Percentiles rank a stretch among this genome's conserved stretches.
These are phyloP conservation scores for Lasioglossum albipes DNA, from an alignment of 1,140 invertebrate genomes.

Conservation along the genomic window DNA sequence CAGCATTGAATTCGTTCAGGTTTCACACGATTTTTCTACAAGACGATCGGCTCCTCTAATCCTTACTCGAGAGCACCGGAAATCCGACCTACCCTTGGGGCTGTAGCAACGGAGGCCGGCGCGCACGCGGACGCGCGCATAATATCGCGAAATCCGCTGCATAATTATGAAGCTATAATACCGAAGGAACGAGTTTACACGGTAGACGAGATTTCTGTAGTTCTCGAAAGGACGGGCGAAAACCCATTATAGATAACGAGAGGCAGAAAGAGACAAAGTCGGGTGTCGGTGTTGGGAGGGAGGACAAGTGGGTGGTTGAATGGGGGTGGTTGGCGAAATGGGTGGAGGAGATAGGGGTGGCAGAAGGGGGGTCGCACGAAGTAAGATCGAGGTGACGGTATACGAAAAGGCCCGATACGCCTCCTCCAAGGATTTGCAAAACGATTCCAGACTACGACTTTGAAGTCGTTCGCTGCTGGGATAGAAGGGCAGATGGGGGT, in stretches of 20 bases:
- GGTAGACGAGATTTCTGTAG: slow-evolving; percentile 59
- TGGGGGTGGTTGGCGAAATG: too few relatives aligned
- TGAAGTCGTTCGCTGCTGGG: slow-evolving; percentile 57
- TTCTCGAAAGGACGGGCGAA: slow-evolving; percentile 58
- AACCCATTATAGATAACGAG: slow-evolving; percentile 67
- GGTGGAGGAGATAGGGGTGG: too few relatives aligned
- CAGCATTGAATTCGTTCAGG: too few relatives aligned
- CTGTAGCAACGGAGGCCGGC: too few relatives aligned
- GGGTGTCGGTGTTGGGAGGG: not conserved
- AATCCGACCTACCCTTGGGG: not conserved
- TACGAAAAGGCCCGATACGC: slow-evolving; percentile 60
- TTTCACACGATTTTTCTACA: too few relatives aligned
- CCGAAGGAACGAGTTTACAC: slow-evolving; percentile 50
- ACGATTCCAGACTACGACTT: slow-evolving; percentile 67
- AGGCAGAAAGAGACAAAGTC: slow-evolving; percentile 59
- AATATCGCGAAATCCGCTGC: slow-evolving; percentile 29
- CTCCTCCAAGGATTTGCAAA: slow-evolving; percentile 64
- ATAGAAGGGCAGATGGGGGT: slow-evolving; percentile 2
- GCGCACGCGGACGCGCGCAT: not conserved
- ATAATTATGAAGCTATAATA: slow-evolving; percentile 45
- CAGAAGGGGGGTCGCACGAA: slow-evolving; percentile 16
- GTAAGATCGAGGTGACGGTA: slow-evolving; percentile 55
- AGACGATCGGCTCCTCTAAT: too few relatives aligned
- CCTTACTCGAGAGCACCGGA: not conserved
- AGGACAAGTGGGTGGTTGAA: too few relatives aligned